phyloP scores from a whole-genome alignment of 2,888 invertebrate species.

The Ornithoptera alexandrae region DNA sequence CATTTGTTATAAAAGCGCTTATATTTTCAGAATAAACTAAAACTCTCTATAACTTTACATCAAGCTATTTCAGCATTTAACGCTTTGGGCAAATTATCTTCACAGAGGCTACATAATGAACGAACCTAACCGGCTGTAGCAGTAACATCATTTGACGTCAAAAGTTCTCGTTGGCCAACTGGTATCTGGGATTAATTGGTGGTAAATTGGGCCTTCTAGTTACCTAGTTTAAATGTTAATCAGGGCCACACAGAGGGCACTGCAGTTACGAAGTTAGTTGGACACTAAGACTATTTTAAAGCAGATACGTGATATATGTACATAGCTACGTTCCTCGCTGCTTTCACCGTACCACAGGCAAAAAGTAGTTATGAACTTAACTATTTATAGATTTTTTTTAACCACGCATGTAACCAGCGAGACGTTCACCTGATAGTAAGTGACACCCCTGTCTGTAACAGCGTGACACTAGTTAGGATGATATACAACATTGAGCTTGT shows the following conservation, averaged over 20 bases:
- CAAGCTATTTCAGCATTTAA: not conserved
- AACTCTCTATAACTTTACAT: not conserved
- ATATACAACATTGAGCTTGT: too few relatives aligned
- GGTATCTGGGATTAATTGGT: not conserved
- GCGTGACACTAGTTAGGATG: too few relatives aligned
- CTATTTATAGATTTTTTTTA: too few relatives aligned
- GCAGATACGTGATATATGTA: not conserved
- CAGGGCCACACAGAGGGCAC: not conserved
- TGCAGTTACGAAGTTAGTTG: not conserved
- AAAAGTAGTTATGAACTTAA: too few relatives aligned
- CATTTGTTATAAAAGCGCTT: too few relatives aligned
- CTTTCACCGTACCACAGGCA: too few relatives aligned
- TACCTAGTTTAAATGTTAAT: conserved; percentile 1
- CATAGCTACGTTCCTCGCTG: too few relatives aligned
- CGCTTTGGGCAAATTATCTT: not conserved
- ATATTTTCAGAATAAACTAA: not conserved
- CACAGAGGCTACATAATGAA: not conserved
- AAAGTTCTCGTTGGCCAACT: not conserved
- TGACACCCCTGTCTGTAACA: too few relatives aligned
- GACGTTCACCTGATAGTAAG: too few relatives aligned
- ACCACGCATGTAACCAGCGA: too few relatives aligned
- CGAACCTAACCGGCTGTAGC: not conserved
- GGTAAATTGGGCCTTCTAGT: not conserved
- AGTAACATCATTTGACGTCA: not conserved
- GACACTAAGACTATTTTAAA: not conserved